Evolutionary conservation across 2,113 vertebrate species (phyloP).

Genomic region (Atractosteus spatula): DNA sequence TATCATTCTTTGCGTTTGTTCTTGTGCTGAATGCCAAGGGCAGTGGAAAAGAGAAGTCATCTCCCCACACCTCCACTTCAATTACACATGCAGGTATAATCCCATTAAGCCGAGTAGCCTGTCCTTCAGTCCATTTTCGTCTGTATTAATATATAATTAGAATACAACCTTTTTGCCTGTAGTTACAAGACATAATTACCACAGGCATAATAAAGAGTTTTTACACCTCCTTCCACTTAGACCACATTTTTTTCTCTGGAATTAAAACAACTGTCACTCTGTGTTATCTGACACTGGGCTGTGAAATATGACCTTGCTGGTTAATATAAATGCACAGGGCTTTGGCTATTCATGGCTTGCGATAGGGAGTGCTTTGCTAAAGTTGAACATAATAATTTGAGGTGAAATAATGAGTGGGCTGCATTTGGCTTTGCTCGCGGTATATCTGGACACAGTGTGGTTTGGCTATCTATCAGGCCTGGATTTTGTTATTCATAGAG

Average conservation of each 20-base stretch:
- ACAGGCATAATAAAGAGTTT: background rate
- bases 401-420: too few species aligned
- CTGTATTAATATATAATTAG: slow-evolving; percentile 28
- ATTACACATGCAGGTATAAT: slow-evolving; percentile 30
- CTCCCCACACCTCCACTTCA: slow-evolving; percentile 12
- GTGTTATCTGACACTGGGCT: too few species aligned
- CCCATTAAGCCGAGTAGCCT: slow-evolving; percentile 16
- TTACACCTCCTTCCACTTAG: background rate
- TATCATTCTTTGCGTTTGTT: background rate
- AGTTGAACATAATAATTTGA: too few species aligned
- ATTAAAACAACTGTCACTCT: too few species aligned
- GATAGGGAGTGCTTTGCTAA: too few species aligned
- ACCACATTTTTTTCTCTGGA: background rate
- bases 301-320: too few species aligned
- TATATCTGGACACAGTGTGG: too few species aligned
- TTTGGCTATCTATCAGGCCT: too few species aligned
- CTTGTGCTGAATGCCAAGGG: slow-evolving; percentile 7
- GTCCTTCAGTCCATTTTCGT: slow-evolving; percentile 17
- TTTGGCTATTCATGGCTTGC: too few species aligned
- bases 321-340: too few species aligned
- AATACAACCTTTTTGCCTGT: slow-evolving; percentile 21
- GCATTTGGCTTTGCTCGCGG: too few species aligned
- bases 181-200: slow-evolving; percentile 29
- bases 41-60: background rate
- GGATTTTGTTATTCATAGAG: too few species aligned